Percentiles rank a stretch among this genome's conserved stretches.
Evolutionary conservation across 1,140 invertebrate genomes (phyloP).

Genomic region (Drosophila punjabiensis): DNA sequence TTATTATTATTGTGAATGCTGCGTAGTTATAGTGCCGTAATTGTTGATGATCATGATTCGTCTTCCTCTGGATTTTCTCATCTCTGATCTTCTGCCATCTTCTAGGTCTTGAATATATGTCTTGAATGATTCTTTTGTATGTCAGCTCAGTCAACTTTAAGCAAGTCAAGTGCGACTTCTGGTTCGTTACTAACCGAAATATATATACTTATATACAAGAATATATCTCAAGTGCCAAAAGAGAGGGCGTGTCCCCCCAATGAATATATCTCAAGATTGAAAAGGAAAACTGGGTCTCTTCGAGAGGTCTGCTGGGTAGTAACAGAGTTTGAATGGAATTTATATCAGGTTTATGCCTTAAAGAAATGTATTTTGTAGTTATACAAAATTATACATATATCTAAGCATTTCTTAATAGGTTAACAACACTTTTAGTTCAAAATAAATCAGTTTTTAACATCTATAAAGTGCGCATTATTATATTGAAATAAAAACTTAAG

Average conservation of each 20-base stretch:
- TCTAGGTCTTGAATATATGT: slow-evolving; percentile 24
- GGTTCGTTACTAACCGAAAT: slow-evolving; percentile 28
- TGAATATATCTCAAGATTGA: slow-evolving; percentile 32
- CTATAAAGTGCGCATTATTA: no score
- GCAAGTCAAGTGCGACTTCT: slow-evolving; percentile 58
- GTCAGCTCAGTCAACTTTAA: slow-evolving; percentile 14
- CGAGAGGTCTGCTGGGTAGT: slow-evolving; percentile 16
- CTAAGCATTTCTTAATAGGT: no score
- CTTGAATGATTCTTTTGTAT: slow-evolving; percentile 50
- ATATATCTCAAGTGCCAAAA: slow-evolving; percentile 9
- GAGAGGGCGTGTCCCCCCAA: slow-evolving; percentile 38
- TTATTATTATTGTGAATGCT: slow-evolving; percentile 55
- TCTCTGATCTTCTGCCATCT: slow-evolving; percentile 10
- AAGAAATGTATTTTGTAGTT: background rate
- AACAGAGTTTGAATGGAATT: background rate
- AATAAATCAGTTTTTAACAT: background rate
- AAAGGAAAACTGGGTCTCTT: slow-evolving; percentile 23
- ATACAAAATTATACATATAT: background rate
- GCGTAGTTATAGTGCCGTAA: slow-evolving; percentile 71
- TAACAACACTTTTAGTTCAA: background rate
- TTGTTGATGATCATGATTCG: slow-evolving; percentile 47
- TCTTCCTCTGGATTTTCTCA: slow-evolving; percentile 16
- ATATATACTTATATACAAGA: background rate
- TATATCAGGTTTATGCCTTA: background rate
- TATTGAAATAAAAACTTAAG: background rate